Base-by-base conservation (phyloP, 2,797 vertebrate species). In the Premnoplex brunnescens region DNA sequence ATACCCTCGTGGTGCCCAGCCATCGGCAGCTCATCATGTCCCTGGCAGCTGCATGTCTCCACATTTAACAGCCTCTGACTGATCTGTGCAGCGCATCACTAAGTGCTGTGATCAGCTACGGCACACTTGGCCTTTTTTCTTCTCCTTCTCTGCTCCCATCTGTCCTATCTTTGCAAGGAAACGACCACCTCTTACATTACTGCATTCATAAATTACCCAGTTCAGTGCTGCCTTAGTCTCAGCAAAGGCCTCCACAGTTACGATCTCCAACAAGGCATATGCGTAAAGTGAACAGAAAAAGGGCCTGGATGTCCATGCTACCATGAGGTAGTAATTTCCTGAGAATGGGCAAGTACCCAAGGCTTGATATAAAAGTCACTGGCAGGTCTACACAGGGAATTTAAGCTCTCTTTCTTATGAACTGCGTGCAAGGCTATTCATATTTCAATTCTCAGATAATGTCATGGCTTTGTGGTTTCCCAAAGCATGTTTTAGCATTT, bases 191-290 rank as follows among this genome's bases (percentile, higher is more conserved):
- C n/a, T 6, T 27, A 23, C 7, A 1, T 6, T 13, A 9, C 5
- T 51, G 74, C 46, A 23, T 4, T 58, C 46, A n/a, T 3, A 1
- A 3, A 62, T 43, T 18, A 11, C 51, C n/a, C 8, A 4, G 2
- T 8, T 73, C 72, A 59, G 37, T 1, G 49, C 41, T 66, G 60
- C 30, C 73, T 24, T 52, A 66, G 75, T 52, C 49, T 44, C 76
- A 60, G 68, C 34, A 14, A 69, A 80, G 22, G 63, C 46, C 28
- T 34, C 23, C 20, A n/a, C 27, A 49, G 37, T 10, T 72, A 52
- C 1, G 2, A 14, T 32, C 63, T 55, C 23, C 41, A 27, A 7
- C 1, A 23, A 15, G 6, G 32, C 1, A 0, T 24, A 21, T 0
- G 2, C 14, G 24, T 32, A 52, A 28, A 80, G 39, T 1, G 4